Base-by-base conservation (phyloP, 2,888 invertebrate genomes). In the Podabrus alpinus region DNA sequence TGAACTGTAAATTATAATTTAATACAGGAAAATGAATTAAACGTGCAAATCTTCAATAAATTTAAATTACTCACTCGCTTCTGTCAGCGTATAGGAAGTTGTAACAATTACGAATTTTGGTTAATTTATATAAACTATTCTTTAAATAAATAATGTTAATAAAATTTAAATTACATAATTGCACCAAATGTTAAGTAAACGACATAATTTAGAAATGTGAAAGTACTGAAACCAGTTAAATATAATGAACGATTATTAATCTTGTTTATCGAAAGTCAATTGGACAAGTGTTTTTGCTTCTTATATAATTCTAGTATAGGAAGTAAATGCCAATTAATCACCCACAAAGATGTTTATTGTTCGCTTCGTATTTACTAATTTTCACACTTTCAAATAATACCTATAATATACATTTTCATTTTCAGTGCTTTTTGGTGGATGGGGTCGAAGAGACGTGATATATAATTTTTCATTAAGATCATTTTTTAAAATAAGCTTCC, bases 181-280 rank as follows among this genome's bases (percentile, higher is more conserved):
- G 45, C n/a, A 45, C 45, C 45, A 45, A 45, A 45, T 45, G n/a
- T 45, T 45, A 45, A 45, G 45, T 45, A 64, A 64, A 19, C n/a
- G 19, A 19, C n/a, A 19, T 19, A 64, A 17, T 16, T 64, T 15
- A 64, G 62, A 64, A 64, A 64, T 64, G 62, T 64, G 62, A 64
- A 64, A 64, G 62, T 64, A n/a, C 15, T 45, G n/a, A 45, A 45
- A 45, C 45, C 45, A 45, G 45, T 13, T 45, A 7, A 45, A n/a
- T n/a, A n/a, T 64, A 19, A 64, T 64, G 21, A 61, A 13, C 16
- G 17, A 64, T 11, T 64, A 9, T 21, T 19, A 17, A 64, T 64
- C 62, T 19, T 19, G 62, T 64, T 64, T 64, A 64, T 64, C 62
- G 62, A 64, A 64, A 64, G 62, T 64, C 16, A 21, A 64, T 64